Evolutionary conservation across 2,797 vertebrate genomes (phyloP).

Genomic region (Helarctos malayanus): DNA sequence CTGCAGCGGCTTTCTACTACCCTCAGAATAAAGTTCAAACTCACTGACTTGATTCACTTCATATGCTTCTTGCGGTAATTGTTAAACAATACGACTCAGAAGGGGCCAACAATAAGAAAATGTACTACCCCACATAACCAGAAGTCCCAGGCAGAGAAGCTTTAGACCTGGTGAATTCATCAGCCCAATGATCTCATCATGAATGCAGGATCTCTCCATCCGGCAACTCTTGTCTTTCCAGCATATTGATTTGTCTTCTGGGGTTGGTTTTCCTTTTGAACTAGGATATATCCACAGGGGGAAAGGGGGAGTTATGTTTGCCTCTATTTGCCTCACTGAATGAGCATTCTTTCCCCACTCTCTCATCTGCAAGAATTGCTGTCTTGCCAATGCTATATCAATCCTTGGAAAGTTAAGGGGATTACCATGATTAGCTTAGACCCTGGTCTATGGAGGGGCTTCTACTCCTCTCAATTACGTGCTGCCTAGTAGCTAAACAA

Average conservation of each 20-base stretch:
- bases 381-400: not conserved
- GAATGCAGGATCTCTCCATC: not conserved
- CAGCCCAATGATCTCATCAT: not conserved
- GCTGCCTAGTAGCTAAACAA: not conserved
- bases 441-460: not conserved
- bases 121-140: not conserved
- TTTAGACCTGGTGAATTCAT: not conserved
- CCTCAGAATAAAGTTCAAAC: not conserved
- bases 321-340: not conserved
- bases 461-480: not conserved
- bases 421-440: not conserved
- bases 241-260: not conserved
- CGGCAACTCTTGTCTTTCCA: not conserved
- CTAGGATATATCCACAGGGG: not conserved
- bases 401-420: too few species aligned
- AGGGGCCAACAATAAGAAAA: not conserved
- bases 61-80: not conserved
- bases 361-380: not conserved
- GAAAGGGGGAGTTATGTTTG: not conserved
- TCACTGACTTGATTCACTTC: not conserved
- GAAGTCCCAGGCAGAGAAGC: not conserved
- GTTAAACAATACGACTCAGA: not conserved
- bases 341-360: not conserved
- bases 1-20: not conserved
- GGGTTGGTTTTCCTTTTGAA: not conserved